These are phyloP conservation scores for Malthinus flaveolus DNA, from an alignment of 2,888 invertebrate species.

Conservation along the genomic window DNA sequence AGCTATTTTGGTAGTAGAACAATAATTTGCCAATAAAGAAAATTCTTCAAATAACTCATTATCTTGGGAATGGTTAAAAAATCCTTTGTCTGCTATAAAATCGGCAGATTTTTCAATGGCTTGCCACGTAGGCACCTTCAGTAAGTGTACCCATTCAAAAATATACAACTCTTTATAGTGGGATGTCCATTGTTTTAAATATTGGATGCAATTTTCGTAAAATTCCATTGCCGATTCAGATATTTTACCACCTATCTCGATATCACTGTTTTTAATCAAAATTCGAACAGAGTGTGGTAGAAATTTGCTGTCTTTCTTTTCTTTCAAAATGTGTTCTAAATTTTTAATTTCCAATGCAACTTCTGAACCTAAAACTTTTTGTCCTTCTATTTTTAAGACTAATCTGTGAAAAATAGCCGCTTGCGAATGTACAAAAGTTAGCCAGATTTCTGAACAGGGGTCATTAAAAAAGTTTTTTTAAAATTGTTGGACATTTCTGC, in stretches of 20 bases:
- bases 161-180: conserved; percentile 37
- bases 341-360: conserved; percentile 37
- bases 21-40: conserved; percentile 37
- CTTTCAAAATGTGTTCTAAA: conserved; percentile 33
- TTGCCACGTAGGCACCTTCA: conserved; percentile 34
- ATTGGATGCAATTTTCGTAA: too few relatives aligned
- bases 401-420: conserved; percentile 33
- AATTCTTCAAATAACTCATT: conserved; percentile 41
- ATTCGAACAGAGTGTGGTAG: conserved; percentile 30
- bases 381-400: too few relatives aligned
- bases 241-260: conserved; percentile 35
- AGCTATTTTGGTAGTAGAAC: conserved; percentile 36
- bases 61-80: conserved; percentile 35
- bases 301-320: conserved; percentile 28
- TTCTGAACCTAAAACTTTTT: conserved; percentile 36
- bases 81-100: conserved; percentile 35
- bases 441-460: conserved; percentile 41
- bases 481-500: conserved; percentile 38
- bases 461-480: conserved; percentile 41
- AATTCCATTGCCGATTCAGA: conserved; percentile 19
- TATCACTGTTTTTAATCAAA: conserved; percentile 37
- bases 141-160: conserved; percentile 39
- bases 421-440: conserved; percentile 37
- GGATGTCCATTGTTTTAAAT: conserved; percentile 34
- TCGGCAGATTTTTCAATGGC: conserved; percentile 28